These are phyloP conservation scores for Muscicapa comitata DNA, from an alignment of 2,797 vertebrate species.

Conservation along the genomic window DNA sequence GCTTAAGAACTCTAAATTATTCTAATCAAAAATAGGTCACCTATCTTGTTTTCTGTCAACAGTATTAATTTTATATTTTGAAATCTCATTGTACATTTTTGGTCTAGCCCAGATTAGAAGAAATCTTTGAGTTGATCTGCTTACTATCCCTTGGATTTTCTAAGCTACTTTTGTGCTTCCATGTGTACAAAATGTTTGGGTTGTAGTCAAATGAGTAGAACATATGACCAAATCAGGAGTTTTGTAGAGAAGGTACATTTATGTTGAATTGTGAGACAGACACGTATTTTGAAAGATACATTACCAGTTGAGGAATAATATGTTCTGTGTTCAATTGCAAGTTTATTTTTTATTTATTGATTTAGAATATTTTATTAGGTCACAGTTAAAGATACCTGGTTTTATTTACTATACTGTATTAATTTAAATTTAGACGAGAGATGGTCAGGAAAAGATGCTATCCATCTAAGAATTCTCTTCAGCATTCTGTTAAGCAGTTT, in stretches of 20 bases:
- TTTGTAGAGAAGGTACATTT: not conserved
- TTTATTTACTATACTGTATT: not conserved
- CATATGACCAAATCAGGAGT: not conserved
- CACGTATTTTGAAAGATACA: not conserved
- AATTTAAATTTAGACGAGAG: not conserved
- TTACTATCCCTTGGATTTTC: conserved; percentile 11
- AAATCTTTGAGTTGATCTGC: conserved; percentile 44
- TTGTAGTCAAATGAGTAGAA: not conserved
- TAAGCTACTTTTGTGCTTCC: conserved; percentile 17
- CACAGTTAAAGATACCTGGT: not conserved
- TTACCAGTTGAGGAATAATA: not conserved
- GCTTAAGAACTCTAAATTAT: not conserved
- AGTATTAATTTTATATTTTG: not conserved
- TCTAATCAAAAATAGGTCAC: not conserved
- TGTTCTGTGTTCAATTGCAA: not conserved
- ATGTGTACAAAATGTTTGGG: not conserved
- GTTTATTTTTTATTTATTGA: not conserved
- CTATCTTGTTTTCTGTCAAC: not conserved
- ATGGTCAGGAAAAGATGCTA: not conserved
- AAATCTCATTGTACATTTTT: not conserved
- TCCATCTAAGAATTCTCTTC: not conserved
- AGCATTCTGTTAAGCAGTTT: not conserved
- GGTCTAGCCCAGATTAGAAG: not conserved
- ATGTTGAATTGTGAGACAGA: not conserved
- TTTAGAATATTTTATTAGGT: not conserved